These are phyloP conservation scores for Choloepus didactylus DNA, from an alignment of 2,797 vertebrate species.

Conservation along the genomic window DNA sequence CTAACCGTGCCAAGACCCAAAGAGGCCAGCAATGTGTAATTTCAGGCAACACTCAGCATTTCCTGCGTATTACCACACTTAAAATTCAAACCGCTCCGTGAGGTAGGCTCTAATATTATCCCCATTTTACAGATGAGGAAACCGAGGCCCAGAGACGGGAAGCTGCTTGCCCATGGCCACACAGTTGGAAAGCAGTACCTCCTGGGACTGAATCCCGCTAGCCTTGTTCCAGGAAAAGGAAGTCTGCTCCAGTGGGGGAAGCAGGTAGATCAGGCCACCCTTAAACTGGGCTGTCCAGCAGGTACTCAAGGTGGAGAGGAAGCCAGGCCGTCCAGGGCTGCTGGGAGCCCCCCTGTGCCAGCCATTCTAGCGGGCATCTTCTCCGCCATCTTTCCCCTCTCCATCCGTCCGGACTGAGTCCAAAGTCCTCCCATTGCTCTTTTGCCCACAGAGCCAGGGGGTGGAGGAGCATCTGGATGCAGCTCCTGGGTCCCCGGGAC, in stretches of 20 bases:
- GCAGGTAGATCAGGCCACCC: neutral
- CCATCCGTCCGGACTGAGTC: constrained; percentile 45
- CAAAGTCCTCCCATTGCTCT: constrained; percentile 76
- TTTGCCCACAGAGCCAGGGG: constrained; percentile 24
- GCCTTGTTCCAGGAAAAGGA: neutral
- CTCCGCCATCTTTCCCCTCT: constrained; percentile 20
- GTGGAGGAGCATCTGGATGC: neutral
- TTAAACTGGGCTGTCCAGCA: neutral
- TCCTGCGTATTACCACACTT: neutral
- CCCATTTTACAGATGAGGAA: neutral
- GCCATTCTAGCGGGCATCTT: fast-evolving
- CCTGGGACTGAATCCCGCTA: neutral
- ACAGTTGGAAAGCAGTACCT: neutral
- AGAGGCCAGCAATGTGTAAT: neutral
- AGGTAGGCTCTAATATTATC: too few relatives aligned
- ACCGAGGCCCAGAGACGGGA: neutral
- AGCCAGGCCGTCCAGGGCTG: neutral
- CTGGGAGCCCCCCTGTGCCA: neutral
- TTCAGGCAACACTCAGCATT: too few relatives aligned
- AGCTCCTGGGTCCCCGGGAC: neutral
- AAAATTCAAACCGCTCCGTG: fast-evolving
- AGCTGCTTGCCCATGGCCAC: neutral
- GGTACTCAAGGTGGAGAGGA: neutral
- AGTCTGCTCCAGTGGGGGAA: too few relatives aligned
- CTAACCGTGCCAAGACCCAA: neutral